These are phyloP conservation scores for Odontamblyopus lacepedii DNA, from an alignment of 2,797 vertebrate species.

Conservation along the genomic window DNA sequence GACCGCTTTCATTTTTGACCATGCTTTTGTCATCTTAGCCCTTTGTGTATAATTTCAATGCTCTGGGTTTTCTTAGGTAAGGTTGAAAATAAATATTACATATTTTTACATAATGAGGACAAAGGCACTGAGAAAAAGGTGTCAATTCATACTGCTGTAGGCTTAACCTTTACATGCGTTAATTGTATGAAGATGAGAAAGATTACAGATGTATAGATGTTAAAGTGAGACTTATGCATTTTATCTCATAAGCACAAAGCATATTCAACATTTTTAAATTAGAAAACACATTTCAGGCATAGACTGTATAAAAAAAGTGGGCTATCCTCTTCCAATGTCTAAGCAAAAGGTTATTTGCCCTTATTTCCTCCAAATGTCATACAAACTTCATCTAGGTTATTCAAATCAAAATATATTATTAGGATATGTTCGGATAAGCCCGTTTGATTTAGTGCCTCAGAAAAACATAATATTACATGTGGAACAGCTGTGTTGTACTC, in stretches of 20 bases:
- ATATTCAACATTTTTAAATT: too few relatives aligned
- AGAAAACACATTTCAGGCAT: too few relatives aligned
- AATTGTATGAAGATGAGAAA: neutral
- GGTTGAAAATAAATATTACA: neutral
- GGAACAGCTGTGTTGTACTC: too few relatives aligned
- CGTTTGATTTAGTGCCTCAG: neutral
- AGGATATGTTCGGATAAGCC: neutral
- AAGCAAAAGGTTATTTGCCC: neutral
- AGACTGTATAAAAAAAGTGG: too few relatives aligned
- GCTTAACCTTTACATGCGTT: neutral
- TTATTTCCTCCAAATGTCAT: neutral
- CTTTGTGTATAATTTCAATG: neutral
- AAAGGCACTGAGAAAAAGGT: neutral
- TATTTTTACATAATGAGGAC: neutral
- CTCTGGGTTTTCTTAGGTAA: neutral
- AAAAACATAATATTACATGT: too few relatives aligned
- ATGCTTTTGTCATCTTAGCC: neutral
- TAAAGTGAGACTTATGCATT: neutral
- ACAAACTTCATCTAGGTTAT: conserved; percentile 4
- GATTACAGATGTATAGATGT: neutral
- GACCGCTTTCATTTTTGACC: neutral
- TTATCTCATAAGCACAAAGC: too few relatives aligned
- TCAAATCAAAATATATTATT: neutral
- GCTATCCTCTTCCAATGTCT: neutral
- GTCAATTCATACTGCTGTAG: neutral